Evolutionary conservation across 2,113 vertebrate genomes (phyloP), one percentile per base, ranked within the genome.

Genomic region (Chaetura pelagica): DNA sequence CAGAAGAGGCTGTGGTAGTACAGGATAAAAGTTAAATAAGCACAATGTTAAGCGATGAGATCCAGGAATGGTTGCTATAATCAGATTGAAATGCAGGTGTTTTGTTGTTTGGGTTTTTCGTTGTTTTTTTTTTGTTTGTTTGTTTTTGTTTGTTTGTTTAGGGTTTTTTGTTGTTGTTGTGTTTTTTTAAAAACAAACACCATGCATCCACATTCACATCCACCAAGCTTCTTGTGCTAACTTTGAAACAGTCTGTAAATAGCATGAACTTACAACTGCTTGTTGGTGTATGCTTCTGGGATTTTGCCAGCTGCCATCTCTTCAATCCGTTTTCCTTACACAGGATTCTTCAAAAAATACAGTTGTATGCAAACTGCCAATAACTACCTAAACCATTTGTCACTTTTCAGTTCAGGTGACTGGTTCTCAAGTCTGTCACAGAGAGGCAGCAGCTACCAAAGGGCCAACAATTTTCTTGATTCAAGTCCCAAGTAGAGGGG

Each of bases 131-230:
- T 59, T 9, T n/a, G n/a, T n/a, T n/a, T n/a, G n/a, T n/a, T n/a
- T n/a, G n/a, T n/a, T n/a, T n/a, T n/a, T n/a, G n/a, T n/a, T n/a
- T n/a, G n/a, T n/a, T n/a, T n/a, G n/a, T n/a, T n/a, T n/a, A n/a
- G n/a, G n/a, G n/a, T n/a, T n/a, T n/a, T n/a, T n/a, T n/a, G n/a
- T n/a, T n/a, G n/a, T 46, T 48, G 16, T 48, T 48, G 19, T 48
- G 19, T 21, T 4, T 29, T 67, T 81, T 59, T 9, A 32, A 57
- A 20, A 32, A 5, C 12, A n/a, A 55, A 27, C 24, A 52, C 10
- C 5, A 8, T n/a, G 4, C 19, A 15, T 64, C 11, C 17, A 23
- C 7, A 10, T 29, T 15, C 8, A 52, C 2, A 2, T 2, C 6
- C 68, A 58, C 24, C 11, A 59, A 51, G n/a, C 14, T 49, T 66